These are phyloP conservation scores for Temnopleurus reevesii DNA, from an alignment of 53 echinoderm and acorn worm species.

Conservation along the genomic window DNA sequence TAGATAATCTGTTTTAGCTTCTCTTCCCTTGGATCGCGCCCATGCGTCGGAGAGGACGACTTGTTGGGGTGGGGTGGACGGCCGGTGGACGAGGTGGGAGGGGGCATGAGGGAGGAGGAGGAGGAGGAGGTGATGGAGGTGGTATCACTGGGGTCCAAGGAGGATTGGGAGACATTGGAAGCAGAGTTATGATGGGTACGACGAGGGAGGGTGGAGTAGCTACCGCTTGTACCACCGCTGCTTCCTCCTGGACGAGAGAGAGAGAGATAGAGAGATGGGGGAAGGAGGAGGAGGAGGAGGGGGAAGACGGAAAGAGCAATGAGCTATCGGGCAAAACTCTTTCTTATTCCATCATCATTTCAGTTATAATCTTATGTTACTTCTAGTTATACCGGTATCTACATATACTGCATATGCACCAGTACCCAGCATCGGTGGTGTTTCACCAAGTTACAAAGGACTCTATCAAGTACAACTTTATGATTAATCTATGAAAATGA, in stretches of 20 bases:
- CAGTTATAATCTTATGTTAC: no score
- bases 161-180: constrained; percentile 43
- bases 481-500: no score
- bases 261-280: not conserved
- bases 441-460: no score
- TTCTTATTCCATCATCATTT: no score
- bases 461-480: no score
- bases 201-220: constrained; percentile 57
- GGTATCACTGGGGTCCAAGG: constrained; percentile 44
- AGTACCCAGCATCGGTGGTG: no score
- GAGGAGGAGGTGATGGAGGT: constrained; percentile 36
- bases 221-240: constrained; percentile 28
- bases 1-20: constrained; percentile 96
- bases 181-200: constrained; percentile 55
- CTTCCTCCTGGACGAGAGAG: constrained; percentile 39
- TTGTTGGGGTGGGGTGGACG: constrained; percentile 4
- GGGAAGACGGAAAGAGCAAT: constrained; percentile 12
- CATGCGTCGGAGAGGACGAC: constrained; percentile 63
- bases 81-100: not conserved
- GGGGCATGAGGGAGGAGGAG: constrained; percentile 32
- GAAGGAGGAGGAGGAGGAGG: not conserved
- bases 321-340: not conserved
- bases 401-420: no score
- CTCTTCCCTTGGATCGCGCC: constrained; percentile 75
- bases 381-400: no score